These are phyloP conservation scores for Volucella inflata DNA, from an alignment of 2,888 invertebrate genomes.

Conservation along the genomic window DNA sequence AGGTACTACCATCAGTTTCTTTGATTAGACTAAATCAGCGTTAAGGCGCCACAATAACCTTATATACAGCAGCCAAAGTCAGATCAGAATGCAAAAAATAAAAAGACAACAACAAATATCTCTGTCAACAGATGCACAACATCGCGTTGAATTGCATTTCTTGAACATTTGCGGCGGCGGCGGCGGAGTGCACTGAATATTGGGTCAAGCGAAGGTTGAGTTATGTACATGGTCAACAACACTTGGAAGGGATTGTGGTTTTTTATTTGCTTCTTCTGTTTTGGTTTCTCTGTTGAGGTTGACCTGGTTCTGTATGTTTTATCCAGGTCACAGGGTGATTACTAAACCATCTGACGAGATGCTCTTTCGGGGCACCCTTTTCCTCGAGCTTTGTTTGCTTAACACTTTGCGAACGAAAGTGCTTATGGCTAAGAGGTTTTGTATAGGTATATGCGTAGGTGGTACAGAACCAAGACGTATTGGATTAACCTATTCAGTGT, in stretches of 20 bases:
- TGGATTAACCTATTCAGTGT: slow-evolving; percentile 31
- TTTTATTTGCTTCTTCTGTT: not conserved
- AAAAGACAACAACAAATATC: slow-evolving; percentile 6
- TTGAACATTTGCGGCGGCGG: slow-evolving; percentile 21
- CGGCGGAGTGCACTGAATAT: slow-evolving; percentile 20
- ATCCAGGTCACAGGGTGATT: slow-evolving; percentile 45
- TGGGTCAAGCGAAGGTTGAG: slow-evolving; percentile 56
- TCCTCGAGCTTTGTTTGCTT: slow-evolving; percentile 22
- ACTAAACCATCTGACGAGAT: slow-evolving; percentile 38
- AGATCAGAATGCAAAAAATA: slow-evolving; percentile 48
- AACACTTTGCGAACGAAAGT: slow-evolving; percentile 42
- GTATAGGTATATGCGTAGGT: slow-evolving; percentile 25
- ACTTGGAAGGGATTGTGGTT: not conserved
- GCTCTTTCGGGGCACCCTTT: slow-evolving; percentile 34
- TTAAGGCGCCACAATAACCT: slow-evolving; percentile 73
- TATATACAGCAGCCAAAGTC: slow-evolving; percentile 11
- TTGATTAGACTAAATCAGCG: slow-evolving; percentile 70
- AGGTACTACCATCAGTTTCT: slow-evolving; percentile 27
- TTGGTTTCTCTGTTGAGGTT: slow-evolving; percentile 18
- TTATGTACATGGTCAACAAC: slow-evolving; percentile 34
- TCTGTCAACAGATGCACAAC: slow-evolving; percentile 45
- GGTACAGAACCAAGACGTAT: slow-evolving; percentile 19
- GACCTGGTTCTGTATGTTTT: not conserved
- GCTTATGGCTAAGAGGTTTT: slow-evolving; percentile 22
- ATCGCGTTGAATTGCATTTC: slow-evolving; percentile 44